phyloP scores from a whole-genome alignment of 2,797 vertebrate genomes.

The Siniperca obscura region DNA sequence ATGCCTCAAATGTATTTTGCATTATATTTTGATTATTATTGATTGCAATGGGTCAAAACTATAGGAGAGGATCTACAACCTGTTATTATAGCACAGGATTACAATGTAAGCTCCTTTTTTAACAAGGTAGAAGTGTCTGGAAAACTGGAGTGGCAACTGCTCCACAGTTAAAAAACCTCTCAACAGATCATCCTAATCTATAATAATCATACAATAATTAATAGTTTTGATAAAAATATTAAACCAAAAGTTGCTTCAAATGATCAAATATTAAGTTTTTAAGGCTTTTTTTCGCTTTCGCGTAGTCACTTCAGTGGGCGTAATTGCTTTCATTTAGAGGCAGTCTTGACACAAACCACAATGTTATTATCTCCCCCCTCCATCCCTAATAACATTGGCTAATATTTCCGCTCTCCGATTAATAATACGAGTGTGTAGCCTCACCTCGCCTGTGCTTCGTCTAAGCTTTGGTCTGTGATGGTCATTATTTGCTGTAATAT shows the following conservation, averaged over 20 bases:
- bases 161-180: conserved; percentile 26
- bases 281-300: conserved; percentile 35
- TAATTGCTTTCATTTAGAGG: conserved; percentile 70
- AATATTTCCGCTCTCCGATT: conserved; percentile 36
- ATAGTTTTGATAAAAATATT: conserved; percentile 11
- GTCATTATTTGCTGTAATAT: conserved; percentile 99
- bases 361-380: conserved; percentile 45
- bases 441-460: conserved; percentile 99
- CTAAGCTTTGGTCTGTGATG: conserved; percentile 99
- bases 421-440: conserved; percentile 51
- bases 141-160: conserved; percentile 63
- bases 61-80: conserved; percentile 60
- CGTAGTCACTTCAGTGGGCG: conserved; percentile 68
- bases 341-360: conserved; percentile 52
- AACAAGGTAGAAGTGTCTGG: conserved; percentile 56
- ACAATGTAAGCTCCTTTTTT: conserved; percentile 72
- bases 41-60: conserved; percentile 21
- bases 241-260: conserved; percentile 54
- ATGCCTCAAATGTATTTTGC: neutral
- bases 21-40: neutral
- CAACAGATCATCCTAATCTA: neutral
- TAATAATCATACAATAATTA: conserved; percentile 15
- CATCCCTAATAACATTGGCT: conserved; percentile 35
- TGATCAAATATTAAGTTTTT: conserved; percentile 58
- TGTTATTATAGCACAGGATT: conserved; percentile 67